phyloP scores from a whole-genome alignment of 1,140 invertebrate species.

The Teleopsis dalmanni region DNA sequence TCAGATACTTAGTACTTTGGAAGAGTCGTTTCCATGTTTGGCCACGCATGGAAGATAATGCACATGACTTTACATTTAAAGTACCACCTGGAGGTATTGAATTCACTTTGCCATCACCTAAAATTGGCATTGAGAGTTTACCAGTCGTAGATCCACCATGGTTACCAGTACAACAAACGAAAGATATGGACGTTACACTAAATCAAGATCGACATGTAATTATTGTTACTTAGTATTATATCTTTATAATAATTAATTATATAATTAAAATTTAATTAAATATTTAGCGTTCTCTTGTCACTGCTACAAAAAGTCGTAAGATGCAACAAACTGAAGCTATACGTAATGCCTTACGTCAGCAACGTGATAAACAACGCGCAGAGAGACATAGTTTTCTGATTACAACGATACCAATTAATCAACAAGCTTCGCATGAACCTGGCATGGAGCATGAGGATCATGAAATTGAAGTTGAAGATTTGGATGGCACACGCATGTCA shows the following conservation, averaged over 20 bases:
- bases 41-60: constrained; percentile 97
- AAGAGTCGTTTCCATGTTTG: constrained; percentile 96
- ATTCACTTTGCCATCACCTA: constrained; percentile 96
- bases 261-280: background rate
- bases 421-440: constrained; percentile 92
- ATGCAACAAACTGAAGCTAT: constrained; percentile 99
- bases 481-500: constrained; percentile 60
- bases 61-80: constrained; percentile 84
- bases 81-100: constrained; percentile 97
- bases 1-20: constrained; percentile 89
- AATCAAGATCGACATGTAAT: constrained; percentile 96
- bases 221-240: background rate
- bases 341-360: constrained; percentile 85
- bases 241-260: background rate
- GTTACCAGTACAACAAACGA: constrained; percentile 95
- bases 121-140: constrained; percentile 90
- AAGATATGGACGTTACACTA: constrained; percentile 98
- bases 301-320: constrained; percentile 95
- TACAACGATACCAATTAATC: constrained; percentile 92
- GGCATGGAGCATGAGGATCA: constrained; percentile 89
- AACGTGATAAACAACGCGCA: constrained; percentile 89
- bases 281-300: constrained; percentile 84
- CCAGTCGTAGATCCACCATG: constrained; percentile 97
- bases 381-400: constrained; percentile 94
- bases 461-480: constrained; percentile 71